Evolutionary conservation across 2,888 invertebrate species (phyloP), one percentile per base, ranked within the genome.

Genomic region (Dynastes hyllus): DNA sequence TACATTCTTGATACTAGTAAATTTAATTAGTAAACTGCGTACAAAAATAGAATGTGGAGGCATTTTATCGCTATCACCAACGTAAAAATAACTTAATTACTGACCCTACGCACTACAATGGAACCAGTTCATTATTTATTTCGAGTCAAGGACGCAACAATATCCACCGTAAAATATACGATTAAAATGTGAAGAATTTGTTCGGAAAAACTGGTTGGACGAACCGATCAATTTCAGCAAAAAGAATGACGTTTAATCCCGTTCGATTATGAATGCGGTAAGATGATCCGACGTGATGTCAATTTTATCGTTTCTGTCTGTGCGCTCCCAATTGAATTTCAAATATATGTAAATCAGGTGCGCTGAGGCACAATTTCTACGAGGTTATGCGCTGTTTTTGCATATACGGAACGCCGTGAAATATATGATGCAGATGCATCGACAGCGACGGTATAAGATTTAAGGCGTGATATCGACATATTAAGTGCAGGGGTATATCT

Each of bases 221-320:
- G 11, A 55, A 22, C 8, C 22, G 55, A 55, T 8, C 22, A 55
- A 55, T 16, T 4, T 1, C 55, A 4, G 55, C 16, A 22, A 2
- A 16, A 16, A 1, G 45, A 9, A 22, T 22, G n/a, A 55, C 22
- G 22, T 55, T 55, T 55, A 55, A 66, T 66, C 16, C 8, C 1
- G 40, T 66, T 66, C 66, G 66, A 66, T 66, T 66, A 66, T 66
- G 66, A 66, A 66, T 66, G 45, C 45, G 40, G 45, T 66, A 66
- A 40, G 22, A 40, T 11, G 16, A 37, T 66, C 40, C 66, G 8
- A 66, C 16, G 45, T 22, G 66, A 66, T 45, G 66, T 16, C 40
- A 66, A 66, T 66, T 66, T 66, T 66, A 66, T 66, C 66, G 45
- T 45, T 45, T 45, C 66, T 22, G 66, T 40, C 40, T 16, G 66